Evolutionary conservation across 92 coral and sea anemone species (phyloP), one percentile per base, ranked within the genome.

Genomic region (Hydrozoanthus gracilis): DNA sequence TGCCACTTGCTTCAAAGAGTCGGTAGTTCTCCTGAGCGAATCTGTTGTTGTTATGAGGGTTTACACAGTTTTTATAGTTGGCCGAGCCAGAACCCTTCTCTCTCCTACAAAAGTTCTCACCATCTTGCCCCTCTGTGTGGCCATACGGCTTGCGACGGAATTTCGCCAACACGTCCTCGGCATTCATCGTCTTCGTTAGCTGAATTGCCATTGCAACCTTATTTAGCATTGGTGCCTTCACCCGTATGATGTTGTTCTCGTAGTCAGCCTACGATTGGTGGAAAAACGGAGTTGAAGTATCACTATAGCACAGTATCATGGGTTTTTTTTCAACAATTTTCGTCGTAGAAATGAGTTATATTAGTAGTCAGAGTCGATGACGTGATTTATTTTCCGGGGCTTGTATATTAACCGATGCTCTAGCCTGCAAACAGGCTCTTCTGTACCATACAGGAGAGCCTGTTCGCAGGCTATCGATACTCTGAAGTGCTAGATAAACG

Each of bases 171-270:
- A 96, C 89, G 79, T 96, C 98, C 12, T 95, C 94, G 50, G 99
- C 98, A 50, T 92, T 91, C 92, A 93, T 96, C 14, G 79, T 85
- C 50, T 88, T 84, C 44, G 92, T 95, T 77, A 96, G 88, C 75
- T 96, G 98, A 51, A 96, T 89, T 12, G 97, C 99, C 98, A 95
- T 96, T 47, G 93, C 97, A 75, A 95, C 80, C 78, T 96, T 96
- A 89, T 95, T 95, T 46, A 95, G 88, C 93, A 92, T 87, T 7
- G 98, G 99, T 4, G 99, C 99, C 76, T 95, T 92, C 50, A 96
- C 99, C 51, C 99, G 88, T 72, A 96, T 96, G 71, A 96, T 96
- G 71, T 96, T 94, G 83, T 93, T 96, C 73, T 96, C 97, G 58
- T 87, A 86, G 77, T 96, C 99, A 67, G 92, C 95, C 99, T 96